A percentile compares a stretch with the other conserved stretches of the same genome.
Conservation (phyloP, 2,797 vertebrate genomes). For the Sciurus carolinensis region DNA sequence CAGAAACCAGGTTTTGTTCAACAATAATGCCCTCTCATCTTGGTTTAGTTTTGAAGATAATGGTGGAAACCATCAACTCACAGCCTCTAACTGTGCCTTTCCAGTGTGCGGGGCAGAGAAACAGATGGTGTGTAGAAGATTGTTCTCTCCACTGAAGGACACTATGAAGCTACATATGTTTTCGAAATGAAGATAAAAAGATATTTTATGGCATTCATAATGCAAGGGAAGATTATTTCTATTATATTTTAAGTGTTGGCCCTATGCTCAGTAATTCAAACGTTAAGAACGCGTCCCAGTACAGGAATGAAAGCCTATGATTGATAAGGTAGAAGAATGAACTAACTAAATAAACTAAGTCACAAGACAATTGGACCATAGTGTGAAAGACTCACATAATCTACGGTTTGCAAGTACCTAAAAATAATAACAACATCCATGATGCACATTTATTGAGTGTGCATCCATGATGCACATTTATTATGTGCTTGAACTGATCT, state of each 20-base stretch:
- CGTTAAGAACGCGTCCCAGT: neutral
- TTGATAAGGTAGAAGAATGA: neutral
- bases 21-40: neutral
- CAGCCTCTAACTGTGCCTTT: neutral
- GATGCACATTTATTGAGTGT: neutral
- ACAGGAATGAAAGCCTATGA: neutral
- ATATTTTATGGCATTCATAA: neutral
- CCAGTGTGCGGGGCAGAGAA: neutral
- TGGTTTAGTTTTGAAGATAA: neutral
- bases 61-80: neutral
- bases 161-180: fast-evolving
- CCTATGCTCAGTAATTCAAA: neutral
- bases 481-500: neutral
- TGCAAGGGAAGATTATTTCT: neutral
- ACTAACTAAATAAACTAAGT: neutral
- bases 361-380: neutral
- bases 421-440: neutral
- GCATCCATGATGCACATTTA: fast-evolving
- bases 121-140: neutral
- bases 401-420: neutral
- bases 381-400: neutral
- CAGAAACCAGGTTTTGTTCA: neutral
- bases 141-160: neutral
- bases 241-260: neutral
- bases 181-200: neutral